Base-by-base conservation (phyloP, 2,888 invertebrate genomes). In the Acronicta leporina region DNA sequence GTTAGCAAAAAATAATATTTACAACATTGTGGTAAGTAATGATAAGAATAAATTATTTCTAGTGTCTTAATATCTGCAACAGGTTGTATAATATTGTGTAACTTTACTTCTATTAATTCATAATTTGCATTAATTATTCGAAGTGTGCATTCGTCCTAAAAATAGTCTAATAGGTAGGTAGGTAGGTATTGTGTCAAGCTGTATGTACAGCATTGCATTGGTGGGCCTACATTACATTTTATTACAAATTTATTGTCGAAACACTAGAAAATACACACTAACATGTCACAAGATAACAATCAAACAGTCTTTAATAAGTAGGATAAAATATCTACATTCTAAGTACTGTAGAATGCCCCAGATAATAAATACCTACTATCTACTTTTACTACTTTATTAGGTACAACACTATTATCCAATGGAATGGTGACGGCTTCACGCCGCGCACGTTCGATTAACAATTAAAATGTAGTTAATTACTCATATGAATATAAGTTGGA, bases 241-340 rank as follows among this genome's bases (percentile, higher is more conserved):
- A 69, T 43, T 58, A 64, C 56, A 68, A 35, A 16, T 64, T 77
- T 77, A 77, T 77, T 77, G 77, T 77, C 77, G 42, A 69, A 73
- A 68, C 44, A 67, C 70, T 66, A 66, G 43, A 66, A 51, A 57
- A 62, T 69, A 72, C 63, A 42, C 44, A 41, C 49, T 63, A 61
- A 62, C 62, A 74, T 68, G 65, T 59, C 48, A 59, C 43, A 74
- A 74, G 68, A 68, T 70, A 66, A 75, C 20, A 20, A 20, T 20
- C 40, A 42, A 16, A 68, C 54, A 70, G 71, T 66, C 61, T 66
- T 62, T 63, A 67, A 63, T 60, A 66, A 69, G 60, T 45, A 35
- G 43, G 40, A 55, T 56, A 41, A 57, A 47, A 59, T 14, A 35
- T 44, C 8, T 59, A 50, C 41, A 44, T 47, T 60, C 57, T 75